A percentile compares a stretch with the other conserved stretches of the same genome.
These are phyloP conservation scores for Hyposoter dolosus DNA, from an alignment of 2,888 invertebrate species.

Conservation along the genomic window DNA sequence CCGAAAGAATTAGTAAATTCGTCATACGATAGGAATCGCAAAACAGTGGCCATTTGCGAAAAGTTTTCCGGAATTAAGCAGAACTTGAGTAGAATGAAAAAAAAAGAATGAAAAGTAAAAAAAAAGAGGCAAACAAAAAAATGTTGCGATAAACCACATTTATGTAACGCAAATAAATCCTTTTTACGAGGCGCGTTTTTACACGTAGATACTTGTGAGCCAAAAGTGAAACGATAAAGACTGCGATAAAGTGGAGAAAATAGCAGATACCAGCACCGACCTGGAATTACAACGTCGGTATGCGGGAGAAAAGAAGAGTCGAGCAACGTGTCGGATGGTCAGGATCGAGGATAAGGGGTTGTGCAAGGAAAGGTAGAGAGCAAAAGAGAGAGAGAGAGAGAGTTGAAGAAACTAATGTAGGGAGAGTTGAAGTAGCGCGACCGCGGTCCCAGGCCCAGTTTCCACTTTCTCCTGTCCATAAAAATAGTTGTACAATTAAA, in stretches of 20 bases:
- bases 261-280: conserved; percentile 57
- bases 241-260: conserved; percentile 55
- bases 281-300: conserved; percentile 73
- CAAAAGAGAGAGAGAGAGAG: neutral
- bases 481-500: conserved; percentile 79
- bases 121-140: neutral
- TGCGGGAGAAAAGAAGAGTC: conserved; percentile 50
- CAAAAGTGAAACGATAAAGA: conserved; percentile 59
- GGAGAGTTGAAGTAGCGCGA: conserved; percentile 18
- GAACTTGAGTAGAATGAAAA: neutral
- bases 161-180: conserved; percentile 17
- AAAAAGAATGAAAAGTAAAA: neutral
- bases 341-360: conserved; percentile 25
- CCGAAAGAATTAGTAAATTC: neutral
- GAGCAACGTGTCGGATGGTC: conserved; percentile 2
- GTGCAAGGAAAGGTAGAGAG: neutral
- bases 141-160: conserved; percentile 9
- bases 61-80: neutral
- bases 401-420: neutral
- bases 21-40: neutral
- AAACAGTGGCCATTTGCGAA: neutral
- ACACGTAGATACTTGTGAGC: conserved; percentile 60
- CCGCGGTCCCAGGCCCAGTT: conserved; percentile 4
- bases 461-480: conserved; percentile 28
- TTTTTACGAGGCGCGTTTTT: conserved; percentile 5